A percentile compares a stretch with the other conserved stretches of the same genome.
Evolutionary conservation across 1,140 invertebrate species (phyloP).

Genomic region (Caenorhabditis elegans): DNA sequence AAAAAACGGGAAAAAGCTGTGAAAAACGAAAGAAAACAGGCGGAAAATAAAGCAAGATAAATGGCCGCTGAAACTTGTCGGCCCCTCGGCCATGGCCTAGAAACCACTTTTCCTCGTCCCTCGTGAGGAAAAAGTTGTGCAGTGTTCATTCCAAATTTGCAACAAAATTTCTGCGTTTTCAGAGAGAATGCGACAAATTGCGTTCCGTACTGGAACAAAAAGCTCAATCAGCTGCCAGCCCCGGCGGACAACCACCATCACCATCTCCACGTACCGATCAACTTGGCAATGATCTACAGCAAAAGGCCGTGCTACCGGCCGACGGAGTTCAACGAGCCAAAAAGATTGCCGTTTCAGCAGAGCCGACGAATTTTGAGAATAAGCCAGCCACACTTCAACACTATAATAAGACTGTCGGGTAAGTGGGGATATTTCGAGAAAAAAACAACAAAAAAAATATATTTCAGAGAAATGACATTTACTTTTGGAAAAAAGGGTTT

Average conservation of each 20-base stretch:
- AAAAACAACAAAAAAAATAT: no score
- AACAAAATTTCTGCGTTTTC: constrained; percentile 31
- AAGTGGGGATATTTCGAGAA: background rate
- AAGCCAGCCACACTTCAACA: constrained; percentile 63
- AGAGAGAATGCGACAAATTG: constrained; percentile 66
- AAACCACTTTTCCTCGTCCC: no score
- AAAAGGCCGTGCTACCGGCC: constrained; percentile 41
- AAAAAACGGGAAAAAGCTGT: no score
- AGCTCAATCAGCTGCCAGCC: constrained; percentile 55
- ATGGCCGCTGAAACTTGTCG: no score
- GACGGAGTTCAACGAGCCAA: constrained; percentile 51
- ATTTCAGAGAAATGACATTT: no score
- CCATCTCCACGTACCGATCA: constrained; percentile 56
- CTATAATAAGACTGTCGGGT: constrained; percentile 62
- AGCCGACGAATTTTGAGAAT: constrained; percentile 62
- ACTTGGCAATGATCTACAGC: constrained; percentile 59
- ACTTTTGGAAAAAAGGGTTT: no score
- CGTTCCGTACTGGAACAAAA: constrained; percentile 64
- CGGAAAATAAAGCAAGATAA: no score
- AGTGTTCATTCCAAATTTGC: background rate
- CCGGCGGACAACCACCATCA: constrained; percentile 38
- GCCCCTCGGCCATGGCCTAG: no score
- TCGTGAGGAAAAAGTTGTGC: background rate
- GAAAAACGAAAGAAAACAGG: no score
- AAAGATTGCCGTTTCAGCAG: constrained; percentile 65